Base-by-base conservation (phyloP, 64 coral and sea anemone species). In the Montipora cactus region DNA sequence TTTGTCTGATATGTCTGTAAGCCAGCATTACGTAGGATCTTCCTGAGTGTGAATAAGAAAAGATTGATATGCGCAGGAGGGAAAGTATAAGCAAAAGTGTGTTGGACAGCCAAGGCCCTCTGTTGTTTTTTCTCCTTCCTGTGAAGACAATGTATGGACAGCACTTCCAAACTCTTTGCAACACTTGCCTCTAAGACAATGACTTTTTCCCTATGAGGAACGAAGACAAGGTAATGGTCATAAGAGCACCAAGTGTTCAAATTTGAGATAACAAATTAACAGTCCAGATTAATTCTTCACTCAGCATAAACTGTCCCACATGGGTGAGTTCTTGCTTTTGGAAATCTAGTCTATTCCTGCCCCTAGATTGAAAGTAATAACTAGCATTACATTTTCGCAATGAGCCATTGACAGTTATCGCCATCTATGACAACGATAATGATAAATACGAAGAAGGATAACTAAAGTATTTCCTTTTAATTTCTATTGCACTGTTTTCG, bases 81-180 rank as follows among this genome's bases (percentile, higher is more conserved):
- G n/a, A 92, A 82, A 20, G 57, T 28, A 88, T 68, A 48, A 23
- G 3, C 3, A 1, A 49, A 19, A 18, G 59, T 5, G 15, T 0
- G 46, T 7, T 86, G 44, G 47, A 15, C 18, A 12, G 44, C 9
- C 71, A 59, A 71, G 37, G 37, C 37, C 23, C 66, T 19, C 0
- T 50, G 44, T 0, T 11, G 19, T 10, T 1, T 16, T 3, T 47
- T 47, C 1, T 86, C 64, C 9, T 19, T 71, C 47, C 16, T 72
- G 1, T 15, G 28, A 71, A 7, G 3, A 20, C 46, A 16, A 61
- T 15, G 10, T 81, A 8, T 81, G 8, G 52, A 71, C 19, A 86
- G 46, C 64, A 86, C 66, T 5, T 73, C 50, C 18, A 93, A 70
- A 59, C 91, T 87, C 62, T 59, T 73, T 52, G 83, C 81, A 79